These are phyloP conservation scores for Catamblyrhynchus diadema DNA, from an alignment of 2,797 vertebrate genomes.

Conservation along the genomic window DNA sequence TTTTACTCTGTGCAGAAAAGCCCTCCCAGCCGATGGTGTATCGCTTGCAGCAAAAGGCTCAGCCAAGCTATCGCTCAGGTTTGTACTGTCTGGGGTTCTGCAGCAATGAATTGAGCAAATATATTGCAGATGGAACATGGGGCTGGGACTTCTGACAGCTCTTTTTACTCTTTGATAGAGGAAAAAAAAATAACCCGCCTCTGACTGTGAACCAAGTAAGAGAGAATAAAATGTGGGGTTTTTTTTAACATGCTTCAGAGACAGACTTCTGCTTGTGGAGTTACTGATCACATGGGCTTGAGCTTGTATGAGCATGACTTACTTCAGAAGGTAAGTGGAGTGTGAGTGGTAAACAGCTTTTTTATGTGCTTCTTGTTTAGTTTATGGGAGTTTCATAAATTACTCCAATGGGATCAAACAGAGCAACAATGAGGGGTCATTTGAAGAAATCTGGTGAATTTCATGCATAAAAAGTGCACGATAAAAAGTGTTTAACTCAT, in stretches of 20 bases:
- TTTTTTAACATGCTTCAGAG: not conserved
- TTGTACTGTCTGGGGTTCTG: rapidly evolving
- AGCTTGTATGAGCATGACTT: not conserved
- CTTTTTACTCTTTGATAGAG: not conserved
- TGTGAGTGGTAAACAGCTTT: not conserved
- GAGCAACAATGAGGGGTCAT: not conserved
- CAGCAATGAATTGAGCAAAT: not conserved
- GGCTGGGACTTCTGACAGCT: not conserved
- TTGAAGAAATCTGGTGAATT: not conserved
- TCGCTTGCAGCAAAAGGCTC: not conserved
- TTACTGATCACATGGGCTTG: not conserved
- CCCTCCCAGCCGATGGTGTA: not conserved
- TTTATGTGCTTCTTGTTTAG: not conserved
- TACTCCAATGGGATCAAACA: not conserved
- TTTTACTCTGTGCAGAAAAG: not conserved
- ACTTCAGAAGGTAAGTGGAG: not conserved
- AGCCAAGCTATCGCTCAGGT: rapidly evolving
- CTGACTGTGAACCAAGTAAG: not conserved
- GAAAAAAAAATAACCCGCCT: not conserved
- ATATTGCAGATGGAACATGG: not conserved
- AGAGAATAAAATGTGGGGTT: not conserved
- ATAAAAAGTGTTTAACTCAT: not conserved
- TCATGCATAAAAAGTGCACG: not conserved
- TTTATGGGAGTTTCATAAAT: not conserved
- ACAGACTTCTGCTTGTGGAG: not conserved